Evolutionary conservation across 2,113 vertebrate species (phyloP), one percentile per base, ranked within the genome.

Genomic region (Syngnathus typhle): DNA sequence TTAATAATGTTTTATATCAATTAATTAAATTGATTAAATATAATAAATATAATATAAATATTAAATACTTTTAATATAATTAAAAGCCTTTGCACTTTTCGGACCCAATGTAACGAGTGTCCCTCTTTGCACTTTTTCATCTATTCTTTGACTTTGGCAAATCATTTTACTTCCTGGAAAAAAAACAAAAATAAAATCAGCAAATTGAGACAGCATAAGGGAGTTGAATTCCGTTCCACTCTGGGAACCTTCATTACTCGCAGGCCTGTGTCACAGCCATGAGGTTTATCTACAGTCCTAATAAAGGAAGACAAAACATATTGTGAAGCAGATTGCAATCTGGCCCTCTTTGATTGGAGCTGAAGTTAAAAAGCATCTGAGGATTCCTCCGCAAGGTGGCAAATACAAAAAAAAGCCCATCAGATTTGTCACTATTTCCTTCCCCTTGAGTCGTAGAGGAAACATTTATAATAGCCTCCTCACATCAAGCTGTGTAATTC

Each of bases 271-370:
- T 77, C 87, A 61, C 72, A 87, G 85, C 79, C 88, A 83, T 72
- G 79, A 70, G 70, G 77, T 90, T 85, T 86, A 80, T 88, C 83
- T 88, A 73, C 73, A 77, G 77, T 81, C 75, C 82, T 87, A 85
- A 88, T 90, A 91, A 89, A 89, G 84, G 85, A 83, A 79, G 85
- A 82, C 71, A 70, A 83, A 89, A 82, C 90, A 91, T 90, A 88
- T 90, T 90, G 86, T 85, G 78, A 44, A 76, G 75, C 90, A 89
- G 89, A 91, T 89, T 90, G 89, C 84, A 86, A 88, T 89, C 77
- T 88, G 80, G 83, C 72, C 73, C 75, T 60, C 76, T 80, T 82
- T 91, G 85, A 90, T 86, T 84, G 82, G 83, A 85, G 74, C 81
- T 78, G 81, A 82, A 86, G 79, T 82, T 75, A 74, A 47, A 79